Conservation (phyloP, 2,888 invertebrate genomes). For the Drosophila pseudotakahashii region DNA sequence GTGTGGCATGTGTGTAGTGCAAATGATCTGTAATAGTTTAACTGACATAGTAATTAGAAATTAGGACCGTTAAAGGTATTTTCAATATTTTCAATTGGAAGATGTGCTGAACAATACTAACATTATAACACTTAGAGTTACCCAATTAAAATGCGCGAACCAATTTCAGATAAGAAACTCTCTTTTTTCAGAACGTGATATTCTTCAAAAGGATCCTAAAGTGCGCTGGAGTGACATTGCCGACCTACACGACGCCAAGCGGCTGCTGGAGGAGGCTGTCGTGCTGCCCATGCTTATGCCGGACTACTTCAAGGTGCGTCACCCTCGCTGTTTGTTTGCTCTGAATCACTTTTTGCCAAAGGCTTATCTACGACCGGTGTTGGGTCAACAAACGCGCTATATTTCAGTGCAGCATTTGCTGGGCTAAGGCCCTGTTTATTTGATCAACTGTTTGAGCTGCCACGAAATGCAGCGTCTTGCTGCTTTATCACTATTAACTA, state of each 20-base stretch:
- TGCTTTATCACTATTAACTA: not conserved
- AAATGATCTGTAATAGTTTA: not conserved
- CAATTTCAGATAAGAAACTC: not conserved
- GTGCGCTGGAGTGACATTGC: slow-evolving; percentile 98
- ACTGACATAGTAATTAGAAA: no score
- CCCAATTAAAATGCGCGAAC: not conserved
- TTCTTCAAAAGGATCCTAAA: slow-evolving; percentile 98
- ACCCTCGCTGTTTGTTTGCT: slow-evolving; percentile 3
- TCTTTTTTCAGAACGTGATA: slow-evolving; percentile 91
- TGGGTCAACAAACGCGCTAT: slow-evolving; percentile 26
- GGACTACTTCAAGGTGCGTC: slow-evolving; percentile 95
- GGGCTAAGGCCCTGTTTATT: not conserved
- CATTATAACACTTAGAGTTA: not conserved
- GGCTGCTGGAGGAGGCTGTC: slow-evolving; percentile 97
- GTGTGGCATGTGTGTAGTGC: slow-evolving; percentile 1
- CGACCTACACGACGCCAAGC: slow-evolving; percentile 94
- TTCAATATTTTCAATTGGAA: no score
- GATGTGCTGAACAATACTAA: no score
- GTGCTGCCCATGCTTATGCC: slow-evolving; percentile 99
- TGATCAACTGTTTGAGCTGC: not conserved
- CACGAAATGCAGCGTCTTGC: not conserved
- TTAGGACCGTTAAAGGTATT: no score
- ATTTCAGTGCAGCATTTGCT: not conserved
- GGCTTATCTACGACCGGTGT: slow-evolving; percentile 24
- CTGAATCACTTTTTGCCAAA: slow-evolving; percentile 26